Percentiles rank a stretch among this genome's conserved stretches.
Conservation (phyloP, 2,113 vertebrate species). For the Camelus dromedarius region DNA sequence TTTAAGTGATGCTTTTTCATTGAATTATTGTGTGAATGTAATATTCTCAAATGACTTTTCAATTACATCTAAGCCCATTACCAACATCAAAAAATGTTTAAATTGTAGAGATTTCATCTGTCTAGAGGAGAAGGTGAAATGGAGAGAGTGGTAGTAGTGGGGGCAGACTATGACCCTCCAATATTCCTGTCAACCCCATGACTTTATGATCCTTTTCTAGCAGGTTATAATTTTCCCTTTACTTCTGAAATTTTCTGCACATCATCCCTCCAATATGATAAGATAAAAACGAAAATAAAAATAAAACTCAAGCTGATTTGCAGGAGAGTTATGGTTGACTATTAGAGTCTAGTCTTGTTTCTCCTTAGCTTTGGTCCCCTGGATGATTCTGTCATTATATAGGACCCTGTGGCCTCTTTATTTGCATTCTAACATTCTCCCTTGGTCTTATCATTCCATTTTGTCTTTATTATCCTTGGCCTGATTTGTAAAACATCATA, state of each 20-base stretch:
- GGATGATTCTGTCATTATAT: background rate
- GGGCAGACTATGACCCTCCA: background rate
- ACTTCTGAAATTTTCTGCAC: background rate
- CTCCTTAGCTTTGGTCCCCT: background rate
- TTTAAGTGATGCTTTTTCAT: background rate
- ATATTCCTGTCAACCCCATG: background rate
- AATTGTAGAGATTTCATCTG: background rate
- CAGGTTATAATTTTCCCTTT: background rate
- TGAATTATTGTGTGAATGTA: background rate
- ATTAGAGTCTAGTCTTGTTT: background rate
- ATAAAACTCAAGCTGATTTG: background rate
- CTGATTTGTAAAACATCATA: slow-evolving; percentile 30
- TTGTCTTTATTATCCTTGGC: slow-evolving; percentile 54
- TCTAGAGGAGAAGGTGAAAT: background rate
- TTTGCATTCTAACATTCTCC: background rate
- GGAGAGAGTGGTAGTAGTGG: background rate
- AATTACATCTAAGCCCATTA: background rate
- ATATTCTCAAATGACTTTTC: background rate
- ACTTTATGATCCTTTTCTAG: background rate
- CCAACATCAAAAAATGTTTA: background rate
- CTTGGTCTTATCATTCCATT: background rate
- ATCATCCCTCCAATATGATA: background rate
- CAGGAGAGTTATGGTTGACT: background rate
- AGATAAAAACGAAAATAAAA: background rate
- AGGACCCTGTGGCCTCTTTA: background rate